phyloP scores from a whole-genome alignment of 2,888 invertebrate species.

The Chloroclystis v-ata region DNA sequence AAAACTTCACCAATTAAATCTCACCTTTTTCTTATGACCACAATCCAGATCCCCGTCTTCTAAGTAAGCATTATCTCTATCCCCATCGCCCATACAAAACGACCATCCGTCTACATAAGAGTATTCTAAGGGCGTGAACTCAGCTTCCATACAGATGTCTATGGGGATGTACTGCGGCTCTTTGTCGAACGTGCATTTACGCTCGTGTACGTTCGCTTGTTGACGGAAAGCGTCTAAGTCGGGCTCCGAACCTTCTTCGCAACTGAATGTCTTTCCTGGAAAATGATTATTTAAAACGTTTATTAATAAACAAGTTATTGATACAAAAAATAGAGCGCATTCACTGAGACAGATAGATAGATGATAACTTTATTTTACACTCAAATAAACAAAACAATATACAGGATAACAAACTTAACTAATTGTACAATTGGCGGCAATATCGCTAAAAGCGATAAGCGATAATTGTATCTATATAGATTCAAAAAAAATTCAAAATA shows the following conservation, averaged over 20 bases:
- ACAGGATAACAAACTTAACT: too few species aligned
- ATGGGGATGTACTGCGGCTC: neutral
- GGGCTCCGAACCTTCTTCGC: constrained; percentile 7
- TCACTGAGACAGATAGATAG: too few species aligned
- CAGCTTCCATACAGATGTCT: constrained; percentile 12
- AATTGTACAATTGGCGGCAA: too few species aligned
- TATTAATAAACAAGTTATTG: too few species aligned
- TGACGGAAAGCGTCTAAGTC: constrained; percentile 15
- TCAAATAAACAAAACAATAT: too few species aligned
- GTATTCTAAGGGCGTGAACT: constrained; percentile 8
- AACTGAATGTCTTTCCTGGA: constrained; percentile 10
- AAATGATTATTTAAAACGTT: too few species aligned
- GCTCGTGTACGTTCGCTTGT: constrained; percentile 18
- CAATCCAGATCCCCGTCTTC: constrained; percentile 13
- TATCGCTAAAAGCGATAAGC: too few species aligned
- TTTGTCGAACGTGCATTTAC: constrained; percentile 15
- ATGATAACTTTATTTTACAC: too few species aligned
- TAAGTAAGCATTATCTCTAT: neutral
- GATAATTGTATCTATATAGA: too few species aligned
- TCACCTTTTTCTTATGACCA: constrained; percentile 11
- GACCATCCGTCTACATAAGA: constrained; percentile 6
- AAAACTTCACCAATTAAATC: neutral
- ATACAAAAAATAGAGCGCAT: too few species aligned
- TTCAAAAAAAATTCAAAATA: too few species aligned
- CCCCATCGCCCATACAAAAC: constrained; percentile 14